Percentiles rank a stretch among this genome's conserved stretches.
phyloP scores from a whole-genome alignment of 2,888 invertebrate genomes.

The Pollenia angustigena region DNA sequence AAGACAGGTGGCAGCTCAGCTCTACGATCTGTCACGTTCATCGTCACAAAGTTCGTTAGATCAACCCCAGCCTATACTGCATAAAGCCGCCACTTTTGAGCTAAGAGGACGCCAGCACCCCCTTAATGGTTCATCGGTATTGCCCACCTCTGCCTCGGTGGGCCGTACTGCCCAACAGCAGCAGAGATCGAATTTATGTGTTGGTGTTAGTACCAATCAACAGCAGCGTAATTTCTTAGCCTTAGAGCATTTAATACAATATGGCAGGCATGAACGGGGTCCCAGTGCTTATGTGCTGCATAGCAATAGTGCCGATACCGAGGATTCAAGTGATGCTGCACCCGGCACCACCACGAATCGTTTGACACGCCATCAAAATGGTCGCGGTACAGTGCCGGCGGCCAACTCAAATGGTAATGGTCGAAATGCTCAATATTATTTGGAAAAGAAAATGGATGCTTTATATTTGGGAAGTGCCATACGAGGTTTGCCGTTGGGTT shows the following conservation, averaged over 20 bases:
- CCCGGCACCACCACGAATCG: slow-evolving; percentile 71
- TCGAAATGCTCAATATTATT: slow-evolving; percentile 81
- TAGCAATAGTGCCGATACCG: slow-evolving; percentile 80
- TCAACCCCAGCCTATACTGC: slow-evolving; percentile 78
- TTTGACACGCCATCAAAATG: slow-evolving; percentile 77
- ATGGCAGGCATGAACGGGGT: slow-evolving; percentile 76
- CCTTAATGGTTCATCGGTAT: slow-evolving; percentile 59
- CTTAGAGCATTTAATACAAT: slow-evolving; percentile 81
- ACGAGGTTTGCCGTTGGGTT: slow-evolving; percentile 82
- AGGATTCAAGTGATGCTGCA: slow-evolving; percentile 81
- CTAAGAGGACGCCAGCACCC: slow-evolving; percentile 75
- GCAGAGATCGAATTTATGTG: slow-evolving; percentile 75
- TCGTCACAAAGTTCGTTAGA: slow-evolving; percentile 79
- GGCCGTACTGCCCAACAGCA: slow-evolving; percentile 75
- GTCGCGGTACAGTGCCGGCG: slow-evolving; percentile 82
- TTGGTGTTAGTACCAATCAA: slow-evolving; percentile 69
- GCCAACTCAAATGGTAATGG: slow-evolving; percentile 75
- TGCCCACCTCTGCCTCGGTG: slow-evolving; percentile 79
- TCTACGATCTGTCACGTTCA: slow-evolving; percentile 78
- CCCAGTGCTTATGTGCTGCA: slow-evolving; percentile 79
- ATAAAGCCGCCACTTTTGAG: slow-evolving; percentile 82
- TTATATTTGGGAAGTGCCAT: slow-evolving; percentile 82
- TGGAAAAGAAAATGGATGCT: slow-evolving; percentile 84
- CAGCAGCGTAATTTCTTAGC: slow-evolving; percentile 81
- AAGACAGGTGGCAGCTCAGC: slow-evolving; percentile 73